Base-by-base conservation (phyloP, 1,140 invertebrate species). In the Trachelipus rathkii region DNA sequence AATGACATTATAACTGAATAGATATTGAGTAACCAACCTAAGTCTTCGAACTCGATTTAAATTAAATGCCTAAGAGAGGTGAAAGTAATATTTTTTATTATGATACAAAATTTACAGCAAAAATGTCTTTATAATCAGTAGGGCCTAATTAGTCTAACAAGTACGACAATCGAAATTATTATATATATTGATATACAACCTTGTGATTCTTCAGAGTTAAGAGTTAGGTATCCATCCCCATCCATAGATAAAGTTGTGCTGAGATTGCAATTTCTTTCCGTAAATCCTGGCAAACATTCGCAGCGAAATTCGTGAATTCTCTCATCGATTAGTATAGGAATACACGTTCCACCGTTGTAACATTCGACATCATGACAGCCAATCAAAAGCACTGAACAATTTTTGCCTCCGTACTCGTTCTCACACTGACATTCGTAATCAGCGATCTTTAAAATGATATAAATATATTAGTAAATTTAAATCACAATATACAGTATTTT, bases 211-310 rank as follows among this genome's bases (percentile, higher is more conserved):
- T 88, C 89, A 0, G 92, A 94, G 80, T 93, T 92, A 10, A 94
- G 90, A 53, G 89, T 88, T 43, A 92, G 89, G 83, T 91, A 89
- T 44, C 93, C 94, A 77, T 87, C 88, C 60, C 90, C 91, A 78
- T 89, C 90, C 80, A 97, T 88, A 0, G 94, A 96, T 87, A 95
- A 91, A 0, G 94, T 96, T 0, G 95, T 97, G 24, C 91, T 90
- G 84, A 91, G 89, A 83, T 93, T 89, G 85, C 92, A 93, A 10
- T 88, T 89, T 82, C 89, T 88, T 72, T 92, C 93, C 81, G 93
- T 89, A 84, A 90, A 94, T 0, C 94, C 94, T 81, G 90, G 88
- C 13, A 89, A 88, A 84, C 94, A 96, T 19, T 90, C 88, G 85
- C 95, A 97, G 83, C 94, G 94, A 86, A 93, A 95, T 67, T 88